A percentile compares a stretch with the other conserved stretches of the same genome.
These are phyloP conservation scores for Pissodes strobi DNA, from an alignment of 1,140 invertebrate species.

Conservation along the genomic window DNA sequence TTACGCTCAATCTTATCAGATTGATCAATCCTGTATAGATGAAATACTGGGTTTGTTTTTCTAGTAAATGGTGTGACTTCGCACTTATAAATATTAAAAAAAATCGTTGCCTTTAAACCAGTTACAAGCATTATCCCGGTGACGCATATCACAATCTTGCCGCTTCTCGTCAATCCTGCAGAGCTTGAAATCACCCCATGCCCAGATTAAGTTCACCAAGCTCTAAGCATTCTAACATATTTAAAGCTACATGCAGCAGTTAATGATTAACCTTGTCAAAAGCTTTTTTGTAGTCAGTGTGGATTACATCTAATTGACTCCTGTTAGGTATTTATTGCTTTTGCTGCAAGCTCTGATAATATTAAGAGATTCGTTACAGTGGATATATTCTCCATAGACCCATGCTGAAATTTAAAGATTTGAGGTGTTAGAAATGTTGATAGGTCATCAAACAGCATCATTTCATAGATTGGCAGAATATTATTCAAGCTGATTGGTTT, in stretches of 20 bases:
- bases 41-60: neutral
- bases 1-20: too few relatives aligned
- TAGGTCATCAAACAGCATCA: too few relatives aligned
- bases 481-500: too few relatives aligned
- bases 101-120: too few relatives aligned
- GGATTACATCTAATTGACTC: neutral
- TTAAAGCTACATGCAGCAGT: neutral
- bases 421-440: too few relatives aligned
- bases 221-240: neutral
- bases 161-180: neutral
- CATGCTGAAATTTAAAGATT: too few relatives aligned
- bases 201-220: neutral
- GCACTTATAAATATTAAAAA: neutral
- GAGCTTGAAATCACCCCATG: neutral
- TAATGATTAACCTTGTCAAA: neutral
- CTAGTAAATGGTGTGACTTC: neutral
- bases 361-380: neutral
- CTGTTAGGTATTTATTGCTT: neutral
- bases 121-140: too few relatives aligned
- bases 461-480: too few relatives aligned
- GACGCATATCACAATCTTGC: neutral
- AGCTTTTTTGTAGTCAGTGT: neutral
- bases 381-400: neutral
- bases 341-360: neutral
- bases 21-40: too few relatives aligned